These are phyloP conservation scores for Amphipoea oculea DNA, from an alignment of 2,888 invertebrate species.

Conservation along the genomic window DNA sequence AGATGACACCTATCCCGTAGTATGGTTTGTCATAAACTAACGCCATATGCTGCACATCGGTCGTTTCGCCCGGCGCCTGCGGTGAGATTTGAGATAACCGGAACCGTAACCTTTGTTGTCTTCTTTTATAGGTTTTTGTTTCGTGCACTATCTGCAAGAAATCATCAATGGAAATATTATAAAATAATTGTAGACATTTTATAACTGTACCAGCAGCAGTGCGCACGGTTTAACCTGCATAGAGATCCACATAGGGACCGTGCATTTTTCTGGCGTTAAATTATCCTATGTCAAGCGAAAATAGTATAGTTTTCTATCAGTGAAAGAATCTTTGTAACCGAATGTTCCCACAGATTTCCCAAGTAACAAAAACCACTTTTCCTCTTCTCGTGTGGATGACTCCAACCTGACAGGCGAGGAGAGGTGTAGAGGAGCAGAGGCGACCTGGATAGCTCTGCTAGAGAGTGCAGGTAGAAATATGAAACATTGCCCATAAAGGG, in stretches of 20 bases:
- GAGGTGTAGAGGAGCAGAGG: not conserved
- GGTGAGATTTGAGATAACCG: too few relatives aligned
- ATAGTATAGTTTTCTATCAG: not conserved
- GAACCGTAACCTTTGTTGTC: not conserved
- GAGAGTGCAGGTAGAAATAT: not conserved
- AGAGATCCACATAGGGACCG: not conserved
- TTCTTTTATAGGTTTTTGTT: conserved; percentile 27
- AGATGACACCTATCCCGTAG: conserved; percentile 16
- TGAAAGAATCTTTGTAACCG: not conserved
- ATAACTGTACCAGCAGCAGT: not conserved
- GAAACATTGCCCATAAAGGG: not conserved
- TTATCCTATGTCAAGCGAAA: not conserved
- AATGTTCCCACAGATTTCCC: not conserved
- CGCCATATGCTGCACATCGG: not conserved
- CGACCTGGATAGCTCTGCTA: not conserved
- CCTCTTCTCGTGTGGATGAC: not conserved
- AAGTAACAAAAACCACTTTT: not conserved
- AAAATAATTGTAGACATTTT: not conserved
- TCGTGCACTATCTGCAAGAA: conserved; percentile 66
- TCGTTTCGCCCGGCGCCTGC: not conserved
- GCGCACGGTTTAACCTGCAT: not conserved
- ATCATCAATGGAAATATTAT: not conserved
- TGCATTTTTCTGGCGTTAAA: not conserved
- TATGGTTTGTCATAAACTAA: conserved; percentile 13
- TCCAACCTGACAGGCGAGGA: too few relatives aligned